Conservation (phyloP, 2,888 invertebrate species). For the Brachylomia viminalis region DNA sequence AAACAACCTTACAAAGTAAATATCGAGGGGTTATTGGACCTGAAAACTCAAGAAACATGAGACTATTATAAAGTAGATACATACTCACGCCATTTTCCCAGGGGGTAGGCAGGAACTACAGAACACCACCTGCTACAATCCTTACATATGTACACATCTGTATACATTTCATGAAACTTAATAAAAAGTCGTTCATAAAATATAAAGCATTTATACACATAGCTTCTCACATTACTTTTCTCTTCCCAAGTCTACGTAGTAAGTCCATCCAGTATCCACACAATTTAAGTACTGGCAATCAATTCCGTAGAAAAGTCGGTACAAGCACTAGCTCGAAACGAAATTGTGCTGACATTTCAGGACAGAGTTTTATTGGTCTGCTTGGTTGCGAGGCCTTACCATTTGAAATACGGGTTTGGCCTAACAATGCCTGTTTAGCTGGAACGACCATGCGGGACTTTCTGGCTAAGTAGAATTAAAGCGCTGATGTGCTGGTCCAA, state of each 20-base stretch:
- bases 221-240: neutral
- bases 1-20: neutral
- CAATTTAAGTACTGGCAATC: slow-evolving; percentile 24
- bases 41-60: neutral
- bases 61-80: too few relatives aligned
- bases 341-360: slow-evolving; percentile 65
- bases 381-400: slow-evolving; percentile 55
- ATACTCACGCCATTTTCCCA: neutral
- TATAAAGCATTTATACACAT: neutral
- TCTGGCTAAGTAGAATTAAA: slow-evolving; percentile 43
- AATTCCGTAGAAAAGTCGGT: slow-evolving; percentile 33
- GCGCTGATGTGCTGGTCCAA: slow-evolving; percentile 8
- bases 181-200: too few relatives aligned
- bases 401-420: slow-evolving; percentile 57
- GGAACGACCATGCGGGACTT: slow-evolving; percentile 45
- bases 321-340: slow-evolving; percentile 33
- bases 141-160: too few relatives aligned
- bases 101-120: neutral
- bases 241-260: neutral
- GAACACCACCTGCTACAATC: neutral
- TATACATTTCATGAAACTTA: too few relatives aligned
- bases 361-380: slow-evolving; percentile 61
- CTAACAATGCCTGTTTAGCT: slow-evolving; percentile 49
- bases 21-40: neutral
- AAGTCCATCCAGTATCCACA: slow-evolving; percentile 26